Evolutionary conservation across 2,888 invertebrate species (phyloP).

Genomic region (Coelopa pilipes): DNA sequence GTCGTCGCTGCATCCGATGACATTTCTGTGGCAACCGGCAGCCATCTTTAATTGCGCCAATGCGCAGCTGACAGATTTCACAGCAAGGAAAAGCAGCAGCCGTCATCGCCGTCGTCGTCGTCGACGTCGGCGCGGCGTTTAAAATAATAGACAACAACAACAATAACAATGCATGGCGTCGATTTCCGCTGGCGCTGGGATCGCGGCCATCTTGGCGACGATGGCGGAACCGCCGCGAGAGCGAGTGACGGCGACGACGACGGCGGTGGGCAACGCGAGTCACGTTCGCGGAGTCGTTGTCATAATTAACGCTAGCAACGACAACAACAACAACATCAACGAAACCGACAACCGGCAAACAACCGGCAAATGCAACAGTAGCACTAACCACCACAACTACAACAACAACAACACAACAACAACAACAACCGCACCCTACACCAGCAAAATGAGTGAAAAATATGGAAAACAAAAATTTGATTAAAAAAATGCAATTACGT

Average conservation of each 20-base stretch:
- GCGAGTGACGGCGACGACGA: too few relatives aligned
- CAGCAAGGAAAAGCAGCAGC: constrained; percentile 3
- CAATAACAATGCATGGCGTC: constrained; percentile 1
- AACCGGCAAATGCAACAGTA: too few relatives aligned
- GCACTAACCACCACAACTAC: too few relatives aligned
- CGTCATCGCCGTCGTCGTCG: constrained; percentile 3
- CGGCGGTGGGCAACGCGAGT: background rate
- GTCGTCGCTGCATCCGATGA: constrained; percentile 14
- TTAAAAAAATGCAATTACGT: background rate
- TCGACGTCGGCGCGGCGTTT: background rate
- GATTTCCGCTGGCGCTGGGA: constrained; percentile 23
- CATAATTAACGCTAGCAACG: constrained; percentile 22
- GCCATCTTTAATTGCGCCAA: constrained; percentile 51
- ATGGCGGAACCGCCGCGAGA: too few relatives aligned
- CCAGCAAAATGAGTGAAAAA: background rate
- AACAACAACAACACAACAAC: too few relatives aligned
- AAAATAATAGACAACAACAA: constrained; percentile 12
- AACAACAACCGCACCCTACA: background rate
- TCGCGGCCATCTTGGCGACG: constrained; percentile 26
- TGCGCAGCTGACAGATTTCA: constrained; percentile 51
- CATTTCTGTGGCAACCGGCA: constrained; percentile 49
- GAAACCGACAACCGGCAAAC: too few relatives aligned
- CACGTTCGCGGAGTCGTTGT: constrained; percentile 23
- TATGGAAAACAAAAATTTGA: background rate
- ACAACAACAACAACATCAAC: constrained; percentile 19